phyloP scores from a whole-genome alignment of 2,797 vertebrate genomes.

The Yasuhikotakia modesta region DNA sequence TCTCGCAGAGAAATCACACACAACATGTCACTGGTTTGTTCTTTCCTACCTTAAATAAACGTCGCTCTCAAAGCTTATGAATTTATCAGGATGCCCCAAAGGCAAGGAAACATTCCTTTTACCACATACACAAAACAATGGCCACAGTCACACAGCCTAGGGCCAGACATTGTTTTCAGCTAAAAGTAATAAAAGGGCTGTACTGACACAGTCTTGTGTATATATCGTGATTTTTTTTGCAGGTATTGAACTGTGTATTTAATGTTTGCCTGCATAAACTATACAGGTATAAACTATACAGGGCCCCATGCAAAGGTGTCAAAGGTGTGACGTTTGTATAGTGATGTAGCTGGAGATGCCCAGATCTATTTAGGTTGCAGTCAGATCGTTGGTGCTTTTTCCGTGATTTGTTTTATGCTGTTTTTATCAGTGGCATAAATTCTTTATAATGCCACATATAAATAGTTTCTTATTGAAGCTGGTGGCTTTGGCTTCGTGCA shows the following conservation, averaged over 20 bases:
- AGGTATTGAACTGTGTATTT: too few species aligned
- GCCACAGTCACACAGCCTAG: conserved; percentile 7
- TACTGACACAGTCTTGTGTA: background rate
- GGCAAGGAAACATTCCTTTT: conserved; percentile 28
- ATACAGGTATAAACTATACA: too few species aligned
- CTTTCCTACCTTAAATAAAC: conserved; percentile 49
- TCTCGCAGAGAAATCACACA: conserved; percentile 37
- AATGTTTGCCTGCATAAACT: too few species aligned
- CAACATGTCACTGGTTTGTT: conserved; percentile 43
- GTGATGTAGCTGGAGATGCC: background rate
- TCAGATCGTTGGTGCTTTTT: conserved; percentile 6
- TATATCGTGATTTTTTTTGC: too few species aligned
- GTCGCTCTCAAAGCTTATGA: conserved; percentile 35
- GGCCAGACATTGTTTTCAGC: background rate
- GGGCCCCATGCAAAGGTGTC: too few species aligned
- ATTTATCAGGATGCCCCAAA: conserved; percentile 44
- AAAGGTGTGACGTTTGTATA: background rate
- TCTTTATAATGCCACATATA: conserved; percentile 21
- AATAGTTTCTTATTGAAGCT: conserved; percentile 15
- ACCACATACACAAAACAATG: background rate
- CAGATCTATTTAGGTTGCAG: conserved; percentile 3
- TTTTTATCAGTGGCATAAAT: conserved; percentile 40
- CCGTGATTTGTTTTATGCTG: conserved; percentile 10
- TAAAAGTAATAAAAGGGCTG: background rate
- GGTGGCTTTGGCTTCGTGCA: background rate